phyloP scores from a whole-genome alignment of 1,140 invertebrate genomes.

The Brachionus paranguensis region DNA sequence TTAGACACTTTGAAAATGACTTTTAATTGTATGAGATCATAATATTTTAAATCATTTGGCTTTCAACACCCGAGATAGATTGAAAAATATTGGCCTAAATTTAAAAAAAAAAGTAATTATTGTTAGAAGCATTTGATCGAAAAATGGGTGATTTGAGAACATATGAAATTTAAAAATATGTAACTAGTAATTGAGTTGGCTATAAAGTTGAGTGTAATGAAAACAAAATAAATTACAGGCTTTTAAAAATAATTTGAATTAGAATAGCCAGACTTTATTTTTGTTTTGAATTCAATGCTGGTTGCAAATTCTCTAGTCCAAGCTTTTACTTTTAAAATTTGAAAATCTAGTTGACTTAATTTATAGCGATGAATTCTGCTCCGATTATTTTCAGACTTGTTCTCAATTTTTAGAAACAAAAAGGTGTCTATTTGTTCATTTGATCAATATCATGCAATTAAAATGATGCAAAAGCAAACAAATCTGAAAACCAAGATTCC shows the following conservation, averaged over 20 bases:
- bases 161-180: not conserved
- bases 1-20: not conserved
- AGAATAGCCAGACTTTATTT: not conserved
- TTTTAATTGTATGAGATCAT: not conserved
- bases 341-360: not conserved
- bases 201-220: not conserved
- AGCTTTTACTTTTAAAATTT: not conserved
- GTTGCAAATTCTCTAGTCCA: not conserved
- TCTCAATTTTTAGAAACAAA: not conserved
- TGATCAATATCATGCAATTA: not conserved
- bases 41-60: not conserved
- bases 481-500: not conserved
- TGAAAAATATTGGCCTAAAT: slow-evolving; percentile 9
- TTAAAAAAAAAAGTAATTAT: not conserved
- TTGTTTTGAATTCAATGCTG: not conserved
- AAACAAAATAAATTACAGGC: slow-evolving; percentile 12
- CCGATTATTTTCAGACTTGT: slow-evolving; percentile 3
- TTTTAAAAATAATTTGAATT: slow-evolving; percentile 1
- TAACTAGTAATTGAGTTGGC: slow-evolving; percentile 25
- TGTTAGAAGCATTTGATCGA: not conserved
- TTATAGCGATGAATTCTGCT: slow-evolving; percentile 13
- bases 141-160: not conserved
- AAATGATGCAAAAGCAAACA: slow-evolving; percentile 32
- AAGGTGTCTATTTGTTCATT: not conserved
- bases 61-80: not conserved